Evolutionary conservation across 1,140 invertebrate genomes (phyloP).

Genomic region (Tribolium madens): DNA sequence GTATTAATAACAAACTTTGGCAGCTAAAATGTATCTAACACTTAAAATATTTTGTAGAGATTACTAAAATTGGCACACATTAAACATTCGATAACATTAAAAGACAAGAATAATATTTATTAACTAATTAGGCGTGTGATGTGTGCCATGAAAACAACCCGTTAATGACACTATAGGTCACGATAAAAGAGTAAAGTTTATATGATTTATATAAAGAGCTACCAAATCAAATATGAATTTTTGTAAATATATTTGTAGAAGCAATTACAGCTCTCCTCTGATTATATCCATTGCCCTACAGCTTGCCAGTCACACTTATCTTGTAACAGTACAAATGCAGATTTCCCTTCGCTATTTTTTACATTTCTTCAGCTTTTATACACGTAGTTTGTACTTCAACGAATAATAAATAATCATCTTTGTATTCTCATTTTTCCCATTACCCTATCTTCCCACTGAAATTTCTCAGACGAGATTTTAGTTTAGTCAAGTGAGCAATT

Average conservation of each 20-base stretch:
- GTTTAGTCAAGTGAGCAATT: not conserved
- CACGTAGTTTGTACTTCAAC: not conserved
- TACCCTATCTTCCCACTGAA: not conserved
- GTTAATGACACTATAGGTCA: not conserved
- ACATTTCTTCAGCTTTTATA: not conserved
- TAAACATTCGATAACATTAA: not conserved
- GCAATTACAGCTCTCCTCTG: not conserved
- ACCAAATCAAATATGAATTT: not conserved
- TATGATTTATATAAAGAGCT: not conserved
- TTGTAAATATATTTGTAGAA: not conserved
- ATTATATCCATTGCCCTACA: slow-evolving; percentile 6
- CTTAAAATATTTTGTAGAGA: not conserved
- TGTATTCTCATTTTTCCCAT: not conserved
- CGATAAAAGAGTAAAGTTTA: not conserved
- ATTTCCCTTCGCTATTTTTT: not conserved
- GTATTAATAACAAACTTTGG: slow-evolving; percentile 20
- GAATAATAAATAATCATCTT: not conserved
- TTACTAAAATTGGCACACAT: not conserved
- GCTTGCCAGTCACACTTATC: not conserved
- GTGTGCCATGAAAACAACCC: not conserved
- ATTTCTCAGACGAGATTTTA: not conserved
- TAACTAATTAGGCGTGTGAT: not conserved
- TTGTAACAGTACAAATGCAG: slow-evolving; percentile 1
- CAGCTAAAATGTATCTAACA: slow-evolving; percentile 12
- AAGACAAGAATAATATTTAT: not conserved